These are phyloP conservation scores for Augochlorella aurata DNA, from an alignment of 2,888 invertebrate species.

Conservation along the genomic window DNA sequence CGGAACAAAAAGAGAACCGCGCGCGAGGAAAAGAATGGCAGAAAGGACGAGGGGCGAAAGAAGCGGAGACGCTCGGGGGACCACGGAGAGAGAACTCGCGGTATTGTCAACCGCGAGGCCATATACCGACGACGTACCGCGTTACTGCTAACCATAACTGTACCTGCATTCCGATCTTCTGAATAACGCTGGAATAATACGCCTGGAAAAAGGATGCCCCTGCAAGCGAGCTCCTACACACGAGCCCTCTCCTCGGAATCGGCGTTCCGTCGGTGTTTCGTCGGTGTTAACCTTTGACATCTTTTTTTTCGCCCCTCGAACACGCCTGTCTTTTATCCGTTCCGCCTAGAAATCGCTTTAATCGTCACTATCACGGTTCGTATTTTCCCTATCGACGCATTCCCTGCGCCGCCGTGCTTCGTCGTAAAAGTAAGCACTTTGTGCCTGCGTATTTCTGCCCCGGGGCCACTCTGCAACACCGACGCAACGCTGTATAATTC, in stretches of 20 bases:
- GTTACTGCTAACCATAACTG: slow-evolving; percentile 76
- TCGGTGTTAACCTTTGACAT: not conserved
- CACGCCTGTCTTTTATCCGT: not conserved
- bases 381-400: not conserved
- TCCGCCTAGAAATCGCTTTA: not conserved
- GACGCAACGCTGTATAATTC: slow-evolving; percentile 6
- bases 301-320: not conserved
- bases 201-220: slow-evolving; percentile 49
- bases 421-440: slow-evolving; percentile 4
- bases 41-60: slow-evolving; percentile 46
- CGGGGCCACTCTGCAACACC: slow-evolving; percentile 11
- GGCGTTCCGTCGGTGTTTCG: not conserved
- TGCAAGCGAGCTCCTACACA: slow-evolving; percentile 16
- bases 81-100: slow-evolving; percentile 58
- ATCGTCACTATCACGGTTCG: not conserved
- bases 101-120: slow-evolving; percentile 66
- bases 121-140: slow-evolving; percentile 65
- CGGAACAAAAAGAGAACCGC: slow-evolving; percentile 61
- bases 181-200: slow-evolving; percentile 72
- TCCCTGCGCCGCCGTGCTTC: not conserved
- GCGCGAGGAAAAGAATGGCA: slow-evolving; percentile 59
- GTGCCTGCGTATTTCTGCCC: slow-evolving; percentile 2
- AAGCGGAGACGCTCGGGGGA: slow-evolving; percentile 37
- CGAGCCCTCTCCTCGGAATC: not conserved
- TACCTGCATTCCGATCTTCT: slow-evolving; percentile 79